A percentile compares a stretch with the other conserved stretches of the same genome.
Conservation (phyloP, 2,113 vertebrate species). For the Urocynchramus pylzowi region DNA sequence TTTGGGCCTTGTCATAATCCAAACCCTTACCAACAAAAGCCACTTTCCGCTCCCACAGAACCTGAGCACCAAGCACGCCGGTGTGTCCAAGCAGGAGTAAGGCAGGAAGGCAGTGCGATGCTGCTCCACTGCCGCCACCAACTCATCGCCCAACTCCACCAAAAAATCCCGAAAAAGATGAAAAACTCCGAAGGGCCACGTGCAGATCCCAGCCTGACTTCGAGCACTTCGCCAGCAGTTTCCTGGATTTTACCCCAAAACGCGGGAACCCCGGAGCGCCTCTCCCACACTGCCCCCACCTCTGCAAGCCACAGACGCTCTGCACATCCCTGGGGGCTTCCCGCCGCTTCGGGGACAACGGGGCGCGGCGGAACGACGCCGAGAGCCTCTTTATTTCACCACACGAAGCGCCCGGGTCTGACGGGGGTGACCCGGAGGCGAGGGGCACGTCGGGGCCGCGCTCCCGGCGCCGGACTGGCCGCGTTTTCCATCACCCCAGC, state of each 20-base stretch:
- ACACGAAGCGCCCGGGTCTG: rapidly evolving
- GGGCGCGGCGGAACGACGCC: not conserved
- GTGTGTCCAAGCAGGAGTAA: rapidly evolving
- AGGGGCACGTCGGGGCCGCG: not conserved
- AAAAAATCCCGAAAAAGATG: rapidly evolving
- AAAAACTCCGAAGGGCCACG: not conserved
- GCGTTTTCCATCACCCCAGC: not conserved
- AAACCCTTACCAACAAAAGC: not conserved
- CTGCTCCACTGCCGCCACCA: not conserved
- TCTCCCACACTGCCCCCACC: not conserved
- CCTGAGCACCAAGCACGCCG: not conserved
- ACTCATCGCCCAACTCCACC: not conserved
- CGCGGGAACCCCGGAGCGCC: not conserved
- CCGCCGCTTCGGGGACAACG: rapidly evolving
- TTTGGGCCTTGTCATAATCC: not conserved
- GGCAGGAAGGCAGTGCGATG: not conserved
- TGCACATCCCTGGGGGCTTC: not conserved
- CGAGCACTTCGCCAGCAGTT: not conserved
- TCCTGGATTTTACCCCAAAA: not conserved
- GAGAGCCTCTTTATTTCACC: rapidly evolving
- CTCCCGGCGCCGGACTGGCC: not conserved
- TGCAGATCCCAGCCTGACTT: not conserved
- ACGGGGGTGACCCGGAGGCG: not conserved
- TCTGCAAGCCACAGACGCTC: not conserved
- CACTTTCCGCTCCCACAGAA: rapidly evolving